Percentiles rank a stretch among this genome's conserved stretches.
Conservation (phyloP, 92 coral and sea anemone genomes). For the Porites divaricata region DNA sequence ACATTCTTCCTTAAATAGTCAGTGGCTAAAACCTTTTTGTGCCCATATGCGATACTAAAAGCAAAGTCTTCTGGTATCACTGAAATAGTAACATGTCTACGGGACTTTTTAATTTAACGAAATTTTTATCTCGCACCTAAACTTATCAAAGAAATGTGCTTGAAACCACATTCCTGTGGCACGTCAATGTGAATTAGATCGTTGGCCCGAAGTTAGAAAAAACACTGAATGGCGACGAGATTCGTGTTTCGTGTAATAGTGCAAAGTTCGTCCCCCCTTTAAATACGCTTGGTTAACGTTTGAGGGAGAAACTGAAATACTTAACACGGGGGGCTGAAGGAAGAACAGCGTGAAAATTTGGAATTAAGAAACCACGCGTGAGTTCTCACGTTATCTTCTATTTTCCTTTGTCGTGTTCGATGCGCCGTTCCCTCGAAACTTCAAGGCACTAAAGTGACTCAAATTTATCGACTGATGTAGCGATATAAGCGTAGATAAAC, state of each 20-base stretch:
- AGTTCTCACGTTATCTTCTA: slow-evolving; percentile 44
- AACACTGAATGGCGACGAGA: neutral
- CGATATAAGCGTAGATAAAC: slow-evolving; percentile 53
- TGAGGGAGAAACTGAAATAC: slow-evolving; percentile 24
- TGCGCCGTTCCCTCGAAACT: slow-evolving; percentile 19
- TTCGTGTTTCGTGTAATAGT: neutral
- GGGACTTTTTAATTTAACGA: neutral
- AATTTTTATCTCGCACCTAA: slow-evolving; percentile 28
- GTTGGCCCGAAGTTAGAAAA: neutral
- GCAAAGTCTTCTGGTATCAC: neutral
- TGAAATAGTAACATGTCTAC: neutral
- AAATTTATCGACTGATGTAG: slow-evolving; percentile 22
- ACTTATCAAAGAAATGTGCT: neutral
- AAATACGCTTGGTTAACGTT: slow-evolving; percentile 14
- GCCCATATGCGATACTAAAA: neutral
- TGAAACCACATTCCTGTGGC: slow-evolving; percentile 19
- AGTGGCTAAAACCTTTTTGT: neutral
- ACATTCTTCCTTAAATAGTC: neutral
- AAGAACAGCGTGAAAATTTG: slow-evolving; percentile 48
- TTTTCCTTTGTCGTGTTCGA: slow-evolving; percentile 17
- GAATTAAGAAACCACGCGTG: slow-evolving; percentile 54
- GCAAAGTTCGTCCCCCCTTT: neutral
- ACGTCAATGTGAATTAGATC: slow-evolving; percentile 10
- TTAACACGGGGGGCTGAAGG: slow-evolving; percentile 47
- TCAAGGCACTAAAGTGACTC: slow-evolving; percentile 18